Evolutionary conservation across 2,888 invertebrate species (phyloP), one percentile per base, ranked within the genome.

Genomic region (Himalopsyche japonica): DNA sequence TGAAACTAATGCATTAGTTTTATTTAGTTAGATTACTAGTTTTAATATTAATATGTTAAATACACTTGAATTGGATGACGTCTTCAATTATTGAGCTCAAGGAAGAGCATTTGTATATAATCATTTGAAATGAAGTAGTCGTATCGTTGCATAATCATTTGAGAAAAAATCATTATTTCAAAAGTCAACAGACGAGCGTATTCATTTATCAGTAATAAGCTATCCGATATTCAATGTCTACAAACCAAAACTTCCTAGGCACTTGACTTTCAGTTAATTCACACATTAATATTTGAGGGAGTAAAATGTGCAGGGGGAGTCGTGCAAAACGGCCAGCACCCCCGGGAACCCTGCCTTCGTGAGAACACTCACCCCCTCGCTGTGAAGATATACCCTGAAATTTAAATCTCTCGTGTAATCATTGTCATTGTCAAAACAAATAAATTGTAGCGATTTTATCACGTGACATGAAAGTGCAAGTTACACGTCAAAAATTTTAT

Each of bases 381-480:
- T 43, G 77, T 27, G 77, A 77, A 83, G 76, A 48, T 70, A 79
- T 47, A 64, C 48, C 27, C 30, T 84, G 83, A 77, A 64, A 84
- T 78, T 47, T 48, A 70, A 84, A 81, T 76, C 84, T 76, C 20
- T 70, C 84, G 82, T 49, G 4, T 76, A n/a, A 43, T 80, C 57
- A 82, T 86, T 83, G 85, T 85, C 85, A 86, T 86, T 86, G 86
- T 86, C 83, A 80, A 82, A 84, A 83, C 81, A 84, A 84, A 86
- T 85, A 81, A 80, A 85, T 86, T 83, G 64, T 49, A 10, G 12
- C 70, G 70, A 70, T 64, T 64, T 64, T 64, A 64, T 64, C 64
- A 64, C 8, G 27, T 24, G 64, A 64, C 0, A 70, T 70, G 70
- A 57, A 20, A 57, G 24, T 20, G 24, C 10, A 2, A 20, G 27